Evolutionary conservation across 2,113 vertebrate species (phyloP), one percentile per base, ranked within the genome.

Genomic region (Plotosus lineatus): DNA sequence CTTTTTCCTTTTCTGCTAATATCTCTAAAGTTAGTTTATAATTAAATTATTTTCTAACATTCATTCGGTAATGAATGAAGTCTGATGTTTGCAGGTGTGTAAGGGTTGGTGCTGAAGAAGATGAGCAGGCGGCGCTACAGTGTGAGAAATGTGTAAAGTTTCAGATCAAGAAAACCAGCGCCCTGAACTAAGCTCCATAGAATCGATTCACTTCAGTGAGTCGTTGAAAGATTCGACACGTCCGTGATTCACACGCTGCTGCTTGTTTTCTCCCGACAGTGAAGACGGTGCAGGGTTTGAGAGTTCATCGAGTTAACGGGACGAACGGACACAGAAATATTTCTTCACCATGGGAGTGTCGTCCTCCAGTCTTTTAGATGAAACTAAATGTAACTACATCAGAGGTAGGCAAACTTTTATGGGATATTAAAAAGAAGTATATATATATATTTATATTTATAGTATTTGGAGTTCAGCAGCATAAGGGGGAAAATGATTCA

Each of bases 341-440:
- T 33, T 40, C 78, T 60, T 72, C 71, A 80, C 56, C 58, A 87
- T 87, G 84, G 86, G 86, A 82, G 82, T 33, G 66, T 87, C 86
- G 58, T 66, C 82, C 60, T 85, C 82, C 80, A 87, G 86, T 42
- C 84, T 84, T 40, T 85, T 87, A 69, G 86, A 87, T 74, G 86
- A 85, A 46, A 82, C 76, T 44, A 87, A 84, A 84, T 80, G 83
- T 50, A 85, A 38, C 82, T 84, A 87, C 86, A 82, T 87, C 42
- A 82, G 82, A 87, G 86, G 86, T 87, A 85, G 0, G 53, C 1
- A 60, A 5, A 36, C 66, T 75, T 26, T 48, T 14, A 6, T 19
- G 28, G 3, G 17, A 36, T 23, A 73, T 36, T 19, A 51, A 1
- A 33, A 50, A 72, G 7, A 31, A 48, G 10, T n/a, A n/a, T n/a